Evolutionary conservation across 2,888 invertebrate species (phyloP), one percentile per base, ranked within the genome.

Genomic region (Pseudococcus viburni): DNA sequence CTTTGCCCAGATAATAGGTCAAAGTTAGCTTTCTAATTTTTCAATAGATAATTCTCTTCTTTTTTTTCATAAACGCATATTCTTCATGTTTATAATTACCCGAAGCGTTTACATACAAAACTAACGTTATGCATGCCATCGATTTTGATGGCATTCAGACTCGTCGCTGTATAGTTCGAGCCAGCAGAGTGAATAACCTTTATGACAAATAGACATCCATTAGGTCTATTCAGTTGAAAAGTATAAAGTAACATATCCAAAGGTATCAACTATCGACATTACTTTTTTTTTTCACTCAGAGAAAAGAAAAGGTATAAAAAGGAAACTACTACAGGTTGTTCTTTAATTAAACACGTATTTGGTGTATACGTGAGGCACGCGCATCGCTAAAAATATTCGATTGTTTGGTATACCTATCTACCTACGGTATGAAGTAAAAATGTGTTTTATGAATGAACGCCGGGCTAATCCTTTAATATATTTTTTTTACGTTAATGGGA

Each of bases 1-100:
- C 51, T 85, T 51, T 55, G 42, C 17, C 19, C 64, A 85, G 42
- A 85, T 64, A 64, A 85, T 85, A 85, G 85, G 85, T 85, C 55
- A 85, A 85, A 59, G 80, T 46, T n/a, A 46, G 46, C 59, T 85
- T 85, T 85, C 59, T 85, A 59, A 55, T 85, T 59, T 42, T 59
- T 59, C 59, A 85, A 85, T 85, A 85, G 59, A 59, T 85, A 42
- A 59, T 59, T 59, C 64, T 85, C 39, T 4, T 59, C 39, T 39
- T 42, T 83, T 83, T 51, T 85, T 85, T 64, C 85, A 85, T 64
- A 85, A 85, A 85, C 85, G 85, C 64, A 85, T 85, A 85, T 85
- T 85, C 64, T 85, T 39, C 33, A 85, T 55, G 85, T 85, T 85
- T 59, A 85, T 85, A 85, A 85, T 85, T 85, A 85, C 85, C 85